Conservation (phyloP, 2,113 vertebrate species). For the Peromyscus leucopus region DNA sequence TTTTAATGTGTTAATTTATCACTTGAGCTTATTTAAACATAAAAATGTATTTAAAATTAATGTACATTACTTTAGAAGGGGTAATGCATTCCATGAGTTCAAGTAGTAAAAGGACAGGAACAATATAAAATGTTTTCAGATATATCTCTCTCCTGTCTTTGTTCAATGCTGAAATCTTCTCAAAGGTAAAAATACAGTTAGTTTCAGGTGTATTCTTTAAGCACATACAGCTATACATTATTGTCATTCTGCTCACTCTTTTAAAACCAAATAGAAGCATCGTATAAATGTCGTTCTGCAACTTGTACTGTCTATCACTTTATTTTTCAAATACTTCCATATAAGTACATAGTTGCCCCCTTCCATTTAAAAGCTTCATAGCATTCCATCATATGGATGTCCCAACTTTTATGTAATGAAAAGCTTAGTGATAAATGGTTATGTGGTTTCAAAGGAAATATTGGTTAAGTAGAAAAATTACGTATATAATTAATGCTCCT, state of each 20-base stretch:
- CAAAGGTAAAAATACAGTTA: not conserved
- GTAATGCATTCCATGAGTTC: not conserved
- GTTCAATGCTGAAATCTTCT: not conserved
- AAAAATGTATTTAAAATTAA: not conserved
- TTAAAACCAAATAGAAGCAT: not conserved
- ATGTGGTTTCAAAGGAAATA: constrained; percentile 25
- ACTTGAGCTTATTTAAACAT: constrained; percentile 1
- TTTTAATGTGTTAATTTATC: not conserved
- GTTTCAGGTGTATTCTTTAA: not conserved
- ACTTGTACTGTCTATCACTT: not conserved
- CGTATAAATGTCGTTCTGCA: not conserved
- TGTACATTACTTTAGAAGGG: not conserved
- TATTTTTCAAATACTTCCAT: not conserved
- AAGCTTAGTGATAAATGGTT: not conserved
- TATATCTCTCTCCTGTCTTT: not conserved
- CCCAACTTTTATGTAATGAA: constrained; percentile 31
- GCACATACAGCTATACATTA: not conserved
- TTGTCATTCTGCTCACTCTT: not conserved
- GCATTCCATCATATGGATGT: not conserved
- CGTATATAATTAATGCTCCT: not conserved
- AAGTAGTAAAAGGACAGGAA: not conserved
- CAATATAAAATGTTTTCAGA: not conserved
- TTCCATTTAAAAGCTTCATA: not conserved
- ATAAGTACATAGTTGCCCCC: not conserved
- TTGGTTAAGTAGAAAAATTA: constrained; percentile 20